Percentiles rank a stretch among this genome's conserved stretches.
These are phyloP conservation scores for Icerya purchasi DNA, from an alignment of 2,888 invertebrate species.

Conservation along the genomic window DNA sequence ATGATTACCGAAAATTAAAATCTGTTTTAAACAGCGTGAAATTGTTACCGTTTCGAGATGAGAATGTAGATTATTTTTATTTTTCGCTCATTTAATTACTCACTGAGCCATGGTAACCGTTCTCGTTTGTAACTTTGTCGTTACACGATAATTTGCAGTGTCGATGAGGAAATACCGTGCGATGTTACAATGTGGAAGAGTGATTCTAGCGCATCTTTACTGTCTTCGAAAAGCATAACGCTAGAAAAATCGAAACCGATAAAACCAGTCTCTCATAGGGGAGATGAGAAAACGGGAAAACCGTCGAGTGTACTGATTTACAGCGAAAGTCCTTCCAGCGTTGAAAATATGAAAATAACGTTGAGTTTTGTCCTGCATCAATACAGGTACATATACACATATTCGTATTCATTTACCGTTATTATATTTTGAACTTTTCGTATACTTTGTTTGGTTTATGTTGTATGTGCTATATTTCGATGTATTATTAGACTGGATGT, in stretches of 20 bases:
- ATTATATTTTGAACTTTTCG: not conserved
- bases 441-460: too few relatives aligned
- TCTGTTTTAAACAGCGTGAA: too few relatives aligned
- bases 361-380: conserved; percentile 44
- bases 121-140: too few relatives aligned
- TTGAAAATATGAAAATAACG: conserved; percentile 49
- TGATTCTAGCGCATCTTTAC: conserved; percentile 11
- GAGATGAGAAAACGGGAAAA: conserved; percentile 28
- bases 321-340: conserved; percentile 51
- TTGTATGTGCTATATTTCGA: too few relatives aligned
- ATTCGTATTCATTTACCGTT: conserved; percentile 5
- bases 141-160: too few relatives aligned
- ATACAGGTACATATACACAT: conserved; percentile 35
- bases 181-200: conserved; percentile 7
- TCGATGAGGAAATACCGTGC: conserved; percentile 1
- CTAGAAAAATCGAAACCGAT: conserved; percentile 10
- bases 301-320: conserved; percentile 64
- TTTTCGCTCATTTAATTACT: too few relatives aligned
- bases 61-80: too few relatives aligned
- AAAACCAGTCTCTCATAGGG: conserved; percentile 13
- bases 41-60: too few relatives aligned
- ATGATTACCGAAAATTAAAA: too few relatives aligned
- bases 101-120: too few relatives aligned
- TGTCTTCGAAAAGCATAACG: conserved; percentile 7
- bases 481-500: too few relatives aligned